These are phyloP conservation scores for Thaumatotibia leucotreta DNA, from an alignment of 1,140 invertebrate genomes.

Conservation along the genomic window DNA sequence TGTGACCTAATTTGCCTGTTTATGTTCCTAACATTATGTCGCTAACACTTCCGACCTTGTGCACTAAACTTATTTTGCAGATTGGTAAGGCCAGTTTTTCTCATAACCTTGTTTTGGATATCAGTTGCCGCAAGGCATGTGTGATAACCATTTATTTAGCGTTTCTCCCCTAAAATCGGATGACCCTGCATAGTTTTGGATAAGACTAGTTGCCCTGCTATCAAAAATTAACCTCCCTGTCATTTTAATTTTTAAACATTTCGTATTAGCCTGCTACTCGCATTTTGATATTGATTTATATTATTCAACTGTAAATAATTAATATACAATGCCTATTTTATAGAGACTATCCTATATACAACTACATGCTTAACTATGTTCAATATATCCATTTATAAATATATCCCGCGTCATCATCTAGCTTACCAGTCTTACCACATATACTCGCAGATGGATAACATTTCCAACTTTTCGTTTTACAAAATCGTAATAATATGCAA, in stretches of 20 bases:
- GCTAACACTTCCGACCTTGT: constrained; percentile 57
- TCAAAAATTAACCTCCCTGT: not conserved
- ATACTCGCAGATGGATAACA: too few species aligned
- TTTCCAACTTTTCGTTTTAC: too few species aligned
- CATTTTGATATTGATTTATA: not conserved
- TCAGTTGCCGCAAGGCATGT: not conserved
- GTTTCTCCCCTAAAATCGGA: not conserved
- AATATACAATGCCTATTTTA: not conserved
- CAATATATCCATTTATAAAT: too few species aligned
- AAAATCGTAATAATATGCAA: too few species aligned
- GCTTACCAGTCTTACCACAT: too few species aligned
- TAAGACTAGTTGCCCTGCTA: not conserved
- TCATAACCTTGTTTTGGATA: not conserved
- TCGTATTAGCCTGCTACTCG: not conserved
- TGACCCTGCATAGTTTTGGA: constrained; percentile 1
- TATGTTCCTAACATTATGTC: constrained; percentile 64
- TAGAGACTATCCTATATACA: not conserved
- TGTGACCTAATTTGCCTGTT: constrained; percentile 49
- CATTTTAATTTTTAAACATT: constrained; percentile 5
- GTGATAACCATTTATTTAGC: not conserved
- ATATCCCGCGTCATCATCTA: too few species aligned
- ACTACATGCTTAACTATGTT: too few species aligned
- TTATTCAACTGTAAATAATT: not conserved
- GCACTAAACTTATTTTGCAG: constrained; percentile 57
- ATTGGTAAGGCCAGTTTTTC: constrained; percentile 14